Conservation (phyloP, 2,888 invertebrate genomes). For the Cryptosula pallasiana region DNA sequence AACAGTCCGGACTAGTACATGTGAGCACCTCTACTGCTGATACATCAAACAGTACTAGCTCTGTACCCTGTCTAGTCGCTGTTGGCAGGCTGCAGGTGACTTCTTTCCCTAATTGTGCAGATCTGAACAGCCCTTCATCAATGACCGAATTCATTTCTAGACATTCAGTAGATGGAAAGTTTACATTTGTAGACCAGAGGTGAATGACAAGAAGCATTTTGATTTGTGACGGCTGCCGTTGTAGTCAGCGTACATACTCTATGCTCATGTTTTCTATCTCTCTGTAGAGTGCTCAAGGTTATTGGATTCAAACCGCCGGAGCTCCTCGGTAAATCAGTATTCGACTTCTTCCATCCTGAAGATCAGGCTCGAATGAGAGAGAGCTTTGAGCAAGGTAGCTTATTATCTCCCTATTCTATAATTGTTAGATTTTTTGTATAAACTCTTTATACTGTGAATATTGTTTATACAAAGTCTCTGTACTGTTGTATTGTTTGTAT, state of each 20-base stretch:
- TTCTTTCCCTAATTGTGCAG: conserved; percentile 86
- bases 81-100: conserved; percentile 95
- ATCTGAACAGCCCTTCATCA: conserved; percentile 71
- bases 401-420: too few relatives aligned
- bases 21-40: not conserved
- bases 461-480: too few relatives aligned
- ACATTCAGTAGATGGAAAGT: conserved; percentile 92
- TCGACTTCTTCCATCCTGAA: conserved; percentile 94
- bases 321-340: conserved; percentile 88
- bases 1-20: not conserved
- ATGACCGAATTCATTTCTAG: conserved; percentile 87
- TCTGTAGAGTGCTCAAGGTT: conserved; percentile 69
- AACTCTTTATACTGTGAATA: too few relatives aligned
- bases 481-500: too few relatives aligned
- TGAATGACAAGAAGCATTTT: conserved; percentile 31
- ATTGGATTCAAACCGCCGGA: conserved; percentile 91
- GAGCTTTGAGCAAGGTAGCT: conserved; percentile 86
- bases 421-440: too few relatives aligned
- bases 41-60: not conserved
- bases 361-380: conserved; percentile 96
- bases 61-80: conserved; percentile 83
- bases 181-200: conserved; percentile 95
- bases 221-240: too few relatives aligned
- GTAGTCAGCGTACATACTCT: too few relatives aligned
- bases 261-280: too few relatives aligned